Evolutionary conservation across 2,888 invertebrate species (phyloP).

Genomic region (Altica lythri): DNA sequence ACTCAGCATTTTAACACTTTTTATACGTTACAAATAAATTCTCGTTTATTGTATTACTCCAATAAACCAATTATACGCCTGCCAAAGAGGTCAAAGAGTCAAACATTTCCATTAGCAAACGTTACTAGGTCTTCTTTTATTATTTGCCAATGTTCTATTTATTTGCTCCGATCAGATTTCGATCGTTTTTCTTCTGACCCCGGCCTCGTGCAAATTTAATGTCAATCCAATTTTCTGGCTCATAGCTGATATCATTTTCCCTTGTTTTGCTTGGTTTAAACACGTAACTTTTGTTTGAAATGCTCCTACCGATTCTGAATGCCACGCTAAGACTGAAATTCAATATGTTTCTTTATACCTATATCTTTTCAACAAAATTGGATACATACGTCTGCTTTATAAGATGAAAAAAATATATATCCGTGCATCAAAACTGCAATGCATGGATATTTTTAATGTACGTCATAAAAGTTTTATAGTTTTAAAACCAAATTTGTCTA

Average conservation of each 20-base stretch:
- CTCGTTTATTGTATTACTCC: conserved; percentile 16
- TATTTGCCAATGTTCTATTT: conserved; percentile 16
- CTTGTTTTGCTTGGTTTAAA: conserved; percentile 10
- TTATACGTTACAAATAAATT: conserved; percentile 10
- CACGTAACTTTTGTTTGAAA: conserved; percentile 11
- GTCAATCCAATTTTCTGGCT: conserved; percentile 22
- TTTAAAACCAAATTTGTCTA: too few species aligned
- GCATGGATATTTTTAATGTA: too few species aligned
- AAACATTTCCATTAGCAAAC: conserved; percentile 26
- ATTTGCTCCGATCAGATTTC: not conserved
- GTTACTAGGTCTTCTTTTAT: conserved; percentile 24
- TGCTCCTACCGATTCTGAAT: conserved; percentile 8
- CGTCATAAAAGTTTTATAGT: too few species aligned
- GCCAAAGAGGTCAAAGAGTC: conserved; percentile 24
- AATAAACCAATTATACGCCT: conserved; percentile 28
- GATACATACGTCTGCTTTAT: too few species aligned
- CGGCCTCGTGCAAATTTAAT: conserved; percentile 20
- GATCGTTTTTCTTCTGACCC: conserved; percentile 13
- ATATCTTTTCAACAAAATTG: too few species aligned
- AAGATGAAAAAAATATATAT: too few species aligned
- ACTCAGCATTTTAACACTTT: conserved; percentile 1
- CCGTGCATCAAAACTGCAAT: too few species aligned
- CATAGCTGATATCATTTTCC: conserved; percentile 18
- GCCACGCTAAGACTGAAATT: conserved; percentile 9
- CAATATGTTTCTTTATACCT: conserved; percentile 10